Percentiles rank a stretch among this genome's conserved stretches.
phyloP scores from a whole-genome alignment of 2,113 vertebrate genomes.

The Sinocyclocheilus anophthalmus region DNA sequence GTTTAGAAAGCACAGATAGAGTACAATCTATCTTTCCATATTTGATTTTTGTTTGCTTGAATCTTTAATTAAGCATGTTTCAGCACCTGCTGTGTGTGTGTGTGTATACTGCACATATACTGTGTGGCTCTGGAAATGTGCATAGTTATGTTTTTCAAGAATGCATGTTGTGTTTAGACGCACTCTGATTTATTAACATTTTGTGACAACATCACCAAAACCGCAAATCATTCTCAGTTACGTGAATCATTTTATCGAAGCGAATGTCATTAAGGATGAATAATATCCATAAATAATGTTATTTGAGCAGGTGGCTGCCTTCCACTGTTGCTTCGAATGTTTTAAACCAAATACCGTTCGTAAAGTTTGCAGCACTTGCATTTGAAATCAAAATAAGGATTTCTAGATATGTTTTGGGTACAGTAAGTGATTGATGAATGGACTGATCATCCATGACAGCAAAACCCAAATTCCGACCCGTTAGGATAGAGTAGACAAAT shows the following conservation, averaged over 20 bases:
- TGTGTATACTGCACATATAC: not conserved
- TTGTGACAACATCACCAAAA: not conserved
- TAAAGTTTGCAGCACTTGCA: too few species aligned
- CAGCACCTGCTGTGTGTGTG: not conserved
- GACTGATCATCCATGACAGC: too few species aligned
- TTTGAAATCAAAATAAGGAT: too few species aligned
- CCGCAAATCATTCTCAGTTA: not conserved
- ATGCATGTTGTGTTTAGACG: not conserved
- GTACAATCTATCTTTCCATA: constrained; percentile 38
- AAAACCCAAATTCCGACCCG: too few species aligned
- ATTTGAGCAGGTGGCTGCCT: too few species aligned
- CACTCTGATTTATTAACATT: not conserved
- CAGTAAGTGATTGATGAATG: too few species aligned
- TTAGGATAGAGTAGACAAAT: too few species aligned
- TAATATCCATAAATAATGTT: too few species aligned
- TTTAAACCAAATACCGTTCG: too few species aligned
- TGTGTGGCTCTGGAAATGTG: not conserved
- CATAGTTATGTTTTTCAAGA: not conserved
- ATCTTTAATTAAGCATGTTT: constrained; percentile 41
- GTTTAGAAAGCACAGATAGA: constrained; percentile 26
- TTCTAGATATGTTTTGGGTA: too few species aligned
- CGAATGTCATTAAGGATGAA: not conserved
- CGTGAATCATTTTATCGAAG: not conserved
- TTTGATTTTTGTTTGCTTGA: not conserved
- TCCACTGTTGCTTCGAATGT: too few species aligned